Evolutionary conservation across 2,797 vertebrate species (phyloP).

Genomic region (Phrynocephalus guinanensis): DNA sequence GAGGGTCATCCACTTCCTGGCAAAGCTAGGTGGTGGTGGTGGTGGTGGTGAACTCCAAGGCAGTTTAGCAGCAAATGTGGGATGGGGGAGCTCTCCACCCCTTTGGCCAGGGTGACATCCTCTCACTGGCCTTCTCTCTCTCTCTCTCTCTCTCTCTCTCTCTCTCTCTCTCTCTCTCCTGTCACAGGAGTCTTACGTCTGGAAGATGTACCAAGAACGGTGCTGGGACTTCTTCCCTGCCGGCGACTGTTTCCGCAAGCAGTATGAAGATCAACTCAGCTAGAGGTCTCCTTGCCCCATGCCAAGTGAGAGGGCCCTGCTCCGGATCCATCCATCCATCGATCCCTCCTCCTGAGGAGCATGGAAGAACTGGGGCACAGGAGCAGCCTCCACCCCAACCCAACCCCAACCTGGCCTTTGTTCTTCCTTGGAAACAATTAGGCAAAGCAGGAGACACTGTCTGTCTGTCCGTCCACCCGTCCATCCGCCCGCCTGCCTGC

Average conservation of each 20-base stretch:
- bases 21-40: background rate
- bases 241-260: constrained; percentile 95
- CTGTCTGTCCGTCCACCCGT: background rate
- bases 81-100: background rate
- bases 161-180: background rate
- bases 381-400: too few species aligned
- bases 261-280: constrained; percentile 93
- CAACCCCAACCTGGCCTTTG: background rate
- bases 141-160: too few species aligned
- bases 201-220: constrained; percentile 95
- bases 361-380: background rate
- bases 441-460: background rate
- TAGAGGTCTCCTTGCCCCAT: constrained; percentile 60
- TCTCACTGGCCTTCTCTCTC: background rate
- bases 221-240: constrained; percentile 97
- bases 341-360: background rate
- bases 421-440: background rate
- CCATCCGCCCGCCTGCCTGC: background rate
- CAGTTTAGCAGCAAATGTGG: too few species aligned
- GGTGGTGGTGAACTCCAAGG: too few species aligned
- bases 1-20: too few species aligned
- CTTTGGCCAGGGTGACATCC: too few species aligned
- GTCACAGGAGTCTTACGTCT: constrained; percentile 91
- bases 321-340: background rate
- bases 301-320: background rate